phyloP scores from a whole-genome alignment of 2,113 vertebrate genomes.

The Microcebus lehilahytsara region DNA sequence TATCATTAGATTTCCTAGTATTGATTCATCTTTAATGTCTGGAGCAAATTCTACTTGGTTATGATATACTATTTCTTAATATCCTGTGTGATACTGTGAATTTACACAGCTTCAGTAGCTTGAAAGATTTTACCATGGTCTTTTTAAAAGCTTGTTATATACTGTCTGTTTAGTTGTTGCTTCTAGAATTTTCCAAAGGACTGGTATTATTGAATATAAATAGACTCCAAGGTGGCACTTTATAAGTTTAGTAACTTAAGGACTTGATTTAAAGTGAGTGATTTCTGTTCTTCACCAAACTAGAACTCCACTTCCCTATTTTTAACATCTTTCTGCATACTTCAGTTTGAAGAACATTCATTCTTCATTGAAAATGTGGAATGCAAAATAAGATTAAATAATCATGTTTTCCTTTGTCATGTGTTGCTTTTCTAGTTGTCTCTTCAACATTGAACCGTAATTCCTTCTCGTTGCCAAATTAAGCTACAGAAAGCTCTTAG shows the following conservation, averaged over 20 bases:
- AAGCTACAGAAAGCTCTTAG: not conserved
- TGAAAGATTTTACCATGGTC: not conserved
- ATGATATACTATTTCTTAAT: not conserved
- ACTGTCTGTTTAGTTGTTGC: not conserved
- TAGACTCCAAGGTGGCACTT: not conserved
- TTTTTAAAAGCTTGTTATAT: not conserved
- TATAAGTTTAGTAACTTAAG: not conserved
- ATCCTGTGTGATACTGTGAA: not conserved
- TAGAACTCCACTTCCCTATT: not conserved
- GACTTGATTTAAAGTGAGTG: not conserved
- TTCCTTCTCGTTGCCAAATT: not conserved
- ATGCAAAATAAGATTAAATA: not conserved
- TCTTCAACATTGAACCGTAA: not conserved
- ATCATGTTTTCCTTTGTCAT: not conserved
- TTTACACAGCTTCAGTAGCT: not conserved
- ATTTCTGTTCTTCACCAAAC: not conserved
- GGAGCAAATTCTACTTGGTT: not conserved
- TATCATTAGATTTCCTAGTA: not conserved
- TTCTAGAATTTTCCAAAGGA: not conserved
- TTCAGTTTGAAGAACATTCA: not conserved
- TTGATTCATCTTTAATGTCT: not conserved
- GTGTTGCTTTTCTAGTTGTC: not conserved
- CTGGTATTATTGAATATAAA: not conserved
- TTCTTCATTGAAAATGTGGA: not conserved
- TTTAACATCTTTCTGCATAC: not conserved